Evolutionary conservation across 2,888 invertebrate species (phyloP).

Genomic region (Oligia strigilis): DNA sequence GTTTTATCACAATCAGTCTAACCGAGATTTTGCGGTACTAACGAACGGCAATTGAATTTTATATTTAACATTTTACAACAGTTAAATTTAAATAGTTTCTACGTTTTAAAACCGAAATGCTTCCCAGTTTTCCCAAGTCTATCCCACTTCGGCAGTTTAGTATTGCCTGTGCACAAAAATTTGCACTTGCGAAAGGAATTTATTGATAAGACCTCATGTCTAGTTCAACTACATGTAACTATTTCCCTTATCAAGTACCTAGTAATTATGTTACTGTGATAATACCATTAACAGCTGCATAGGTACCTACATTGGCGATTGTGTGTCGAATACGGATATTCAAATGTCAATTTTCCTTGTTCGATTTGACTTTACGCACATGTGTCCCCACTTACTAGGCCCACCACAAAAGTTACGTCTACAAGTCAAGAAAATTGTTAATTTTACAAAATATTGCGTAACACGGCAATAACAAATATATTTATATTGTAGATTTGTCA

Average conservation of each 20-base stretch:
- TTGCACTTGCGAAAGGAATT: slow-evolving; percentile 1
- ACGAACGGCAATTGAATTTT: no score
- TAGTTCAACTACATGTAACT: slow-evolving; percentile 11
- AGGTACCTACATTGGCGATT: slow-evolving; percentile 7
- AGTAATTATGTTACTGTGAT: slow-evolving; percentile 20
- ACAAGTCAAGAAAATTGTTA: no score
- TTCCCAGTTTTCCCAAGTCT: not conserved
- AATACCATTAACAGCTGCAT: slow-evolving; percentile 34
- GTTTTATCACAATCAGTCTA: no score
- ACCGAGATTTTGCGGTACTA: no score
- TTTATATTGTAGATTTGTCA: no score
- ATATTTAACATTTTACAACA: not conserved
- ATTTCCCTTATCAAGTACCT: slow-evolving; percentile 20
- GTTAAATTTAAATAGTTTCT: not conserved
- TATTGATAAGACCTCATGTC: slow-evolving; percentile 7
- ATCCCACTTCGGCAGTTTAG: not conserved
- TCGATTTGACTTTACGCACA: not conserved
- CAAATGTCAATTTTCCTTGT: not conserved
- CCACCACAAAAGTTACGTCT: no score
- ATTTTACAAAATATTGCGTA: no score
- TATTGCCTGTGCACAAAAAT: not conserved
- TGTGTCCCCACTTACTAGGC: not conserved
- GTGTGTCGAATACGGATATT: slow-evolving; percentile 6
- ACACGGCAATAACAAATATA: no score
- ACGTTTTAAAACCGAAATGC: not conserved